Evolutionary conservation across 2,888 invertebrate species (phyloP).

Genomic region (Aplocera efformata): DNA sequence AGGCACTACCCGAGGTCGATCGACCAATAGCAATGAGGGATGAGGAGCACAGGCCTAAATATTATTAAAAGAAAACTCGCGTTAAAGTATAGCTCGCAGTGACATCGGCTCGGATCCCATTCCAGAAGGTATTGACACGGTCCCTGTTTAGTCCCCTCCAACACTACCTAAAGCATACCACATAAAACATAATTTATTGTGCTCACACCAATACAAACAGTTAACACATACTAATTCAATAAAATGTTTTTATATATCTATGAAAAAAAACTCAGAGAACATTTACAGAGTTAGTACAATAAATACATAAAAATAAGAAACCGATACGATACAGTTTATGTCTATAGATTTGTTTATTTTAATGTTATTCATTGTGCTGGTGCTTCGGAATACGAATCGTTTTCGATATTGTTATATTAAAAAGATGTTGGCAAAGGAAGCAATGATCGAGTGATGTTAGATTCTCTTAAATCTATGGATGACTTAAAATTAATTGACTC

Average conservation of each 20-base stretch:
- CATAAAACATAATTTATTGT: conserved; percentile 58
- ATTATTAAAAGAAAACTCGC: conserved; percentile 18
- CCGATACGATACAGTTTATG: conserved; percentile 37
- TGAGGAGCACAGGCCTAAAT: conserved; percentile 22
- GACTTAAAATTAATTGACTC: conserved; percentile 79
- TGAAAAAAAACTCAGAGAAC: conserved; percentile 56
- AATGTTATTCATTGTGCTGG: conserved; percentile 68
- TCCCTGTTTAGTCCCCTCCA: conserved; percentile 72
- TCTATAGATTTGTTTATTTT: conserved; percentile 37
- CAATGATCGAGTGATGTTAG: conserved; percentile 51
- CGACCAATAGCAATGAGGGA: conserved; percentile 11
- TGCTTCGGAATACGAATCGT: conserved; percentile 52
- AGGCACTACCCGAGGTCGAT: conserved; percentile 18
- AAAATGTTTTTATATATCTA: conserved; percentile 44
- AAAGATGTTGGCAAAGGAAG: conserved; percentile 66
- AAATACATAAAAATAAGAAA: conserved; percentile 49
- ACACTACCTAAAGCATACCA: conserved; percentile 59
- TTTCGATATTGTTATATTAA: conserved; percentile 46
- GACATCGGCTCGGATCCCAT: conserved; percentile 43
- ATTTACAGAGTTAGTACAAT: conserved; percentile 47
- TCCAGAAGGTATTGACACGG: conserved; percentile 42
- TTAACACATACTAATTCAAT: conserved; percentile 56
- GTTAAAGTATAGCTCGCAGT: conserved; percentile 22
- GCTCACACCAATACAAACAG: conserved; percentile 68
- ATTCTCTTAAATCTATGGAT: conserved; percentile 68